These are phyloP conservation scores for Lepus oiostolus DNA, from an alignment of 2,797 vertebrate species.

Conservation along the genomic window DNA sequence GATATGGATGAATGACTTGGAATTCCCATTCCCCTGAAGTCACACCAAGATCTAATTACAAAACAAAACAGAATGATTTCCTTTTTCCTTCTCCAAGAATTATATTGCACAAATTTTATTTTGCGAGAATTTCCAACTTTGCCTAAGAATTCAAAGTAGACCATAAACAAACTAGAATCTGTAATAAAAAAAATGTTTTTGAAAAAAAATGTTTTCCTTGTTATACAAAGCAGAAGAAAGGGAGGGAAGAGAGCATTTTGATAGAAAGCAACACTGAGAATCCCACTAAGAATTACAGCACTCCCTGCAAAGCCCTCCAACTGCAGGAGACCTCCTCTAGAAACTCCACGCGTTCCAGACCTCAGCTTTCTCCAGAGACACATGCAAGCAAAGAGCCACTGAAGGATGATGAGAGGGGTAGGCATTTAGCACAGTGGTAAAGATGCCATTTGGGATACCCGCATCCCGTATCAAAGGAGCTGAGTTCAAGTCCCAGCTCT, in stretches of 20 bases:
- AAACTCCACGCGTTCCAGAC: background rate
- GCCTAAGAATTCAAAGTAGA: constrained; percentile 53
- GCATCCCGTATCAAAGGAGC: too few relatives aligned
- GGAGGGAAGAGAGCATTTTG: background rate
- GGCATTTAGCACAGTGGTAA: too few relatives aligned
- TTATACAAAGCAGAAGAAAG: constrained; percentile 37
- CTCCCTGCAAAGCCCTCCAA: background rate
- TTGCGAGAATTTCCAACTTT: constrained; percentile 52
- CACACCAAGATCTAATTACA: constrained; percentile 36
- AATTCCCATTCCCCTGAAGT: background rate
- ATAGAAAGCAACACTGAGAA: constrained; percentile 33
- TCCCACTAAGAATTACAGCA: background rate
- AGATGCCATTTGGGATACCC: too few relatives aligned
- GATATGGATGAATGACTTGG: background rate
- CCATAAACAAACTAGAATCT: constrained; percentile 34
- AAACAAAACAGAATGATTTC: constrained; percentile 51
- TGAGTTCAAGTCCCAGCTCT: too few relatives aligned
- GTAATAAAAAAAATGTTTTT: background rate
- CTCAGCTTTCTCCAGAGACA: constrained; percentile 16
- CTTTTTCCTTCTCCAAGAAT: constrained; percentile 54
- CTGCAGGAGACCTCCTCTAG: background rate
- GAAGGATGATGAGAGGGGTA: background rate
- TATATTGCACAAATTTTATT: constrained; percentile 55
- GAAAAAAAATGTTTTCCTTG: background rate
- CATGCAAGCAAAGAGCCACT: constrained; percentile 17